phyloP scores from a whole-genome alignment of 2,113 vertebrate species.

The Butorides virescens region DNA sequence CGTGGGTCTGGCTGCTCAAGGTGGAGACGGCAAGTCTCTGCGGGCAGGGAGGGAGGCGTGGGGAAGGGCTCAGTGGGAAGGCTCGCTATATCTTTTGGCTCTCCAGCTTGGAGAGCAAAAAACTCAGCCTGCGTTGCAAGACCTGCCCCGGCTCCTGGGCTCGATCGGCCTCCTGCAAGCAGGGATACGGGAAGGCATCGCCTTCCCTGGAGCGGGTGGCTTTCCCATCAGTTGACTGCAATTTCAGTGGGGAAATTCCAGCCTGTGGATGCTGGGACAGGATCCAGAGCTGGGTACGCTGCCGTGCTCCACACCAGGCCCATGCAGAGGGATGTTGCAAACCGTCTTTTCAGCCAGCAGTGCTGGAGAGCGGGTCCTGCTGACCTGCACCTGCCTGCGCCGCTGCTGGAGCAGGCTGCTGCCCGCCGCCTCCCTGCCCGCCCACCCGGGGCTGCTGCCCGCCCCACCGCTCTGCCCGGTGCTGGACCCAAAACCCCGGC shows the following conservation, averaged over 20 bases:
- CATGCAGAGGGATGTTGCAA: not conserved
- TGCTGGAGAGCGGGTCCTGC: not conserved
- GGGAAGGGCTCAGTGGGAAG: not conserved
- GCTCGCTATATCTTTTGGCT: not conserved
- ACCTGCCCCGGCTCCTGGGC: not conserved
- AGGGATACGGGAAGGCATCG: not conserved
- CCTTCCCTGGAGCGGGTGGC: not conserved
- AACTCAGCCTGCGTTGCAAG: rapidly evolving
- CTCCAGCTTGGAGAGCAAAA: not conserved
- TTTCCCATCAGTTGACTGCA: not conserved
- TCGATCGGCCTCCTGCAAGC: not conserved
- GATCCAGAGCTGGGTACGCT: not conserved
- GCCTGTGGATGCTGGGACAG: not conserved
- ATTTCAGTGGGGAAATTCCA: not conserved
- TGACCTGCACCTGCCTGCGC: not conserved
- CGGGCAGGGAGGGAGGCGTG: not conserved
- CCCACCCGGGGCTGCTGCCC: not conserved
- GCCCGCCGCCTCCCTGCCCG: rapidly evolving
- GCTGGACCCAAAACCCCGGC: not conserved
- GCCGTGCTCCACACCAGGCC: rapidly evolving
- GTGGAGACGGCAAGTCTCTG: not conserved
- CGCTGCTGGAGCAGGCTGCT: not conserved
- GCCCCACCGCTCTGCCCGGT: not conserved
- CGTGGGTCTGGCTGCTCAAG: not conserved
- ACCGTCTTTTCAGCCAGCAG: not conserved